These are phyloP conservation scores for Spermophilus dauricus DNA, from an alignment of 2,113 vertebrate species.

Conservation along the genomic window DNA sequence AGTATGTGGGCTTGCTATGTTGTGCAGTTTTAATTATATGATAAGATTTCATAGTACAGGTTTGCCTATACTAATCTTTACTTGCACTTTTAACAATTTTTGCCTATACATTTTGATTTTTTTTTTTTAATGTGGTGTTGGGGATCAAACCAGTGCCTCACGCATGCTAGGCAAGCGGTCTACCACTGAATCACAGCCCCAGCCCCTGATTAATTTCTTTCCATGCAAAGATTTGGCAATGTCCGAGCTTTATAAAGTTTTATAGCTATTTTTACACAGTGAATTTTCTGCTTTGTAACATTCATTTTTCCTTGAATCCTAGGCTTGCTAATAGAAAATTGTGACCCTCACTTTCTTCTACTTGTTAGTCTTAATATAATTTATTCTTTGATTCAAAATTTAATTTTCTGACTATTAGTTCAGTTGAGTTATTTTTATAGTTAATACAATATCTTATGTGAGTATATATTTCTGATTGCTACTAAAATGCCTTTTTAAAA, in stretches of 20 bases:
- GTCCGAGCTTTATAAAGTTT: not conserved
- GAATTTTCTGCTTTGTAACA: not conserved
- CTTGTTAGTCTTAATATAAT: not conserved
- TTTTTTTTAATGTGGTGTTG: no score
- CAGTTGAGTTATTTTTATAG: not conserved
- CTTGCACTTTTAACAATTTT: not conserved
- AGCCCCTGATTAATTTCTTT: not conserved
- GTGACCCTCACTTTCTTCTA: not conserved
- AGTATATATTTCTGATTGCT: constrained; percentile 24
- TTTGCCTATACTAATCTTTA: constrained; percentile 7
- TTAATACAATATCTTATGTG: not conserved
- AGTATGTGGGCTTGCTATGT: not conserved
- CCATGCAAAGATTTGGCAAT: not conserved
- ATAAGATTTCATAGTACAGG: not conserved
- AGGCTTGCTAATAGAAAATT: not conserved
- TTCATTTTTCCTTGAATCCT: constrained; percentile 30
- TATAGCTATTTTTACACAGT: not conserved
- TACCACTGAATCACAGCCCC: no score
- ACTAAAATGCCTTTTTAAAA: not conserved
- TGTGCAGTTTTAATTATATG: not conserved
- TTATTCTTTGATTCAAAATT: not conserved
- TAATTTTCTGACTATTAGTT: not conserved
- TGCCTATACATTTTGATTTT: not conserved
- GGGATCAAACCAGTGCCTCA: no score
- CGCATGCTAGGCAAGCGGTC: no score